These are phyloP conservation scores for Leptoteleia sp. DNA, from an alignment of 1,140 invertebrate species.

Conservation along the genomic window DNA sequence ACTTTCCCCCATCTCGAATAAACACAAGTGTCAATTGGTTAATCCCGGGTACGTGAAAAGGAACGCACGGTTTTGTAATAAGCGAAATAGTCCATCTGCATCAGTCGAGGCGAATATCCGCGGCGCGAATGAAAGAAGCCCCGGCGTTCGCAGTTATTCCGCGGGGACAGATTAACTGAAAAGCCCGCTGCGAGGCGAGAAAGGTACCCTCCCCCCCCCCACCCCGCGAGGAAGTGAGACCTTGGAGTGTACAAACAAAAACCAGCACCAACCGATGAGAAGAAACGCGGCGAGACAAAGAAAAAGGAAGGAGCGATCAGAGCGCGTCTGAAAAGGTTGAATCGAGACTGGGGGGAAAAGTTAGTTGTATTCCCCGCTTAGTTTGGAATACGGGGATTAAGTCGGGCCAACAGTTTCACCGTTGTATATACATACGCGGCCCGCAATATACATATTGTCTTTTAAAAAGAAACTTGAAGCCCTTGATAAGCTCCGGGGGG, in stretches of 20 bases:
- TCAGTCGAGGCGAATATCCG: constrained; percentile 22
- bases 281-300: constrained; percentile 63
- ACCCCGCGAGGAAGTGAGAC: constrained; percentile 51
- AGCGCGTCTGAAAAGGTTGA: constrained; percentile 49
- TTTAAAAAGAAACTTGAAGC: constrained; percentile 74
- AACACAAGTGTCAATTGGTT: constrained; percentile 15
- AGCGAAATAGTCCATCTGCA: constrained; percentile 6
- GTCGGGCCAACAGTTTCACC: constrained; percentile 63
- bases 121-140: constrained; percentile 59
- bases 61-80: constrained; percentile 20
- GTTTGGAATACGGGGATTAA: constrained; percentile 79
- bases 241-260: constrained; percentile 60
- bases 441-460: constrained; percentile 42
- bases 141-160: constrained; percentile 76
- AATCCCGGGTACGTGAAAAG: constrained; percentile 15
- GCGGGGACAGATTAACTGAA: constrained; percentile 75
- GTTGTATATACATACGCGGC: constrained; percentile 21
- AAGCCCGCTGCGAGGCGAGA: constrained; percentile 46
- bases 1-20: no score
- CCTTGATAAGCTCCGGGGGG: constrained; percentile 76
- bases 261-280: constrained; percentile 55
- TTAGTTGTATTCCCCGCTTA: constrained; percentile 72
- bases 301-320: constrained; percentile 59
- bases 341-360: constrained; percentile 69
- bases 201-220: no score